phyloP scores from a whole-genome alignment of 2,888 invertebrate species.

The Drosophila percnosoma region DNA sequence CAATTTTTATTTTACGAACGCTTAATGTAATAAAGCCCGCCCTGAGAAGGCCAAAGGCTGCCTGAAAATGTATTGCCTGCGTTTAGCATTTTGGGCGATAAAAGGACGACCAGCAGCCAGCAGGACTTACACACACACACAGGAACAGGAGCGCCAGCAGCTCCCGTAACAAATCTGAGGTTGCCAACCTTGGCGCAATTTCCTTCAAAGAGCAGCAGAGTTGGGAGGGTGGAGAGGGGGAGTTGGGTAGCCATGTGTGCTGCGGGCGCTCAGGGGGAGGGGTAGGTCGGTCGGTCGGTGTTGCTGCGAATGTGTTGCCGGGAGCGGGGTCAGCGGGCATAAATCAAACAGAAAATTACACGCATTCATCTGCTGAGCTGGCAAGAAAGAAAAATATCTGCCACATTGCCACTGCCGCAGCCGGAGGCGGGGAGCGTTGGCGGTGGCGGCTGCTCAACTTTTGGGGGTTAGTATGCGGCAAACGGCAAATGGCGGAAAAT shows the following conservation, averaged over 20 bases:
- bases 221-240: neutral
- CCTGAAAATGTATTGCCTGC: conserved; percentile 73
- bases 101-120: conserved; percentile 60
- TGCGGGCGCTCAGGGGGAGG: neutral
- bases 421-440: conserved; percentile 4
- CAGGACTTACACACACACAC: conserved; percentile 27
- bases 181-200: conserved; percentile 60
- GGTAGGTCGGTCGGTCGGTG: conserved; percentile 7
- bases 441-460: conserved; percentile 15
- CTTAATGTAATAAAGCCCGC: conserved; percentile 80
- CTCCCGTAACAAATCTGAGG: conserved; percentile 74
- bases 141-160: conserved; percentile 12
- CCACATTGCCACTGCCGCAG: conserved; percentile 64
- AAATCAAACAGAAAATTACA: conserved; percentile 83
- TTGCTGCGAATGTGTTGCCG: conserved; percentile 47
- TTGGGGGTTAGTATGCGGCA: conserved; percentile 46
- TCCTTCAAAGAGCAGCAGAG: neutral
- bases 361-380: conserved; percentile 82
- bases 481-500: conserved; percentile 77
- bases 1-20: conserved; percentile 80
- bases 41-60: conserved; percentile 55
- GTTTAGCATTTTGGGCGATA: conserved; percentile 78
- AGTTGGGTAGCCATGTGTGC: conserved; percentile 50
- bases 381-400: conserved; percentile 76
- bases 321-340: conserved; percentile 74